Evolutionary conservation across 2,113 vertebrate genomes (phyloP), one percentile per base, ranked within the genome.

Genomic region (Elaphurus davidianus): DNA sequence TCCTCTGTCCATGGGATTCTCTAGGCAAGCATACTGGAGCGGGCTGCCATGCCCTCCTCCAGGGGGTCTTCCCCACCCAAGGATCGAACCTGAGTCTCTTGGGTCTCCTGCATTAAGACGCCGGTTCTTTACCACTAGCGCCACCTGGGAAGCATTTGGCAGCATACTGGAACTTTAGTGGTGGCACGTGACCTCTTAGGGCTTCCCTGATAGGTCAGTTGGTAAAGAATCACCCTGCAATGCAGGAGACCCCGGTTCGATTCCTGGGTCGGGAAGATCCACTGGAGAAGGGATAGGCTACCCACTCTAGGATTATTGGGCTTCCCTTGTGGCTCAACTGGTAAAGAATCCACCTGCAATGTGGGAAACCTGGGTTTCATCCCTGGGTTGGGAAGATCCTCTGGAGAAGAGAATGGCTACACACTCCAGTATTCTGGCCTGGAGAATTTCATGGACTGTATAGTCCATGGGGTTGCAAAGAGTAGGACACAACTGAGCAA

Each of bases 171-270:
- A 43, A 27, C 40, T 25, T 76, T 27, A 43, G 12, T 27, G 71
- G 71, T 7, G 40, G 12, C 6, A 3, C 14, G 36, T 76, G 40
- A 27, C 71, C 40, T 43, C 71, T 23, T 25, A 14, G 71, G 67
- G 19, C 67, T 74, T 40, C 67, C 67, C n/a, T 1, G n/a, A 28
- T 13, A 23, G n/a, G 10, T 74, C n/a, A 74, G n/a, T 23, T 36
- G 36, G n/a, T 74, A 23, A 74, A 74, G n/a, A 40, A 74, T 74
- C 67, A 0, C 0, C 67, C 67, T 40, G n/a, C n/a, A 40, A 13
- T 1, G 5, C n/a, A 40, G n/a, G 67, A 74, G 21, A 40, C 67
- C n/a, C 19, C 1, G 0, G n/a, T 40, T 74, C 1, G 11, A 74
- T 40, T 74, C 67, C n/a, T 23, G 19, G 10, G 10, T 74, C 10